Conservation (phyloP, 1,140 invertebrate species). For the Anoplolepis gracilipes region DNA sequence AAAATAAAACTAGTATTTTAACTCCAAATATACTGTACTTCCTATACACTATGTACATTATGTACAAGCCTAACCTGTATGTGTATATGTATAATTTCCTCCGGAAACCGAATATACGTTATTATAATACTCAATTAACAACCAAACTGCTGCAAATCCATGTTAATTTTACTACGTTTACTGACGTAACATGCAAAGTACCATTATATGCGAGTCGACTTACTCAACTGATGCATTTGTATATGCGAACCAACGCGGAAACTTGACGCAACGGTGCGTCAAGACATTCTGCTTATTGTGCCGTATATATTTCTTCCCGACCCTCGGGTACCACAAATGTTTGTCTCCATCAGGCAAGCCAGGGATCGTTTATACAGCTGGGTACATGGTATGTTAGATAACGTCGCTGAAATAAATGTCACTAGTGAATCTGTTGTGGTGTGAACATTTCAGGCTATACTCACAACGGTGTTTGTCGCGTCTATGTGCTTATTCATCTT, state of each 20-base stretch:
- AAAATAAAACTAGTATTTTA: no score
- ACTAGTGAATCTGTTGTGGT: slow-evolving; percentile 43
- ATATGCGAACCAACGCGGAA: slow-evolving; percentile 23
- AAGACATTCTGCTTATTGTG: slow-evolving; percentile 56
- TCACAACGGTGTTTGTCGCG: slow-evolving; percentile 2
- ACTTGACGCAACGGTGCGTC: slow-evolving; percentile 37
- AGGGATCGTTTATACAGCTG: slow-evolving; percentile 58
- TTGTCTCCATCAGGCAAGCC: slow-evolving; percentile 55
- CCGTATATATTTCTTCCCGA: slow-evolving; percentile 43
- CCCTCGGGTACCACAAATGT: slow-evolving; percentile 57
- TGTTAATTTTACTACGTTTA: slow-evolving; percentile 14
- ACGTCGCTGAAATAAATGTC: slow-evolving; percentile 55
- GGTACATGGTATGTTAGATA: slow-evolving; percentile 54
- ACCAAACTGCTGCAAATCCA: neutral
- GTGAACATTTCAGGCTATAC: slow-evolving; percentile 43
- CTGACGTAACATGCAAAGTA: slow-evolving; percentile 13
- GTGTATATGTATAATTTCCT: neutral
- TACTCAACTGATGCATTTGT: slow-evolving; percentile 8
- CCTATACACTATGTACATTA: no score
- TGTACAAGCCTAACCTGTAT: no score
- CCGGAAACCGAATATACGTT: neutral
- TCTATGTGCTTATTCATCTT: slow-evolving; percentile 45
- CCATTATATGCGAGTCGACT: slow-evolving; percentile 11
- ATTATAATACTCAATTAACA: neutral
- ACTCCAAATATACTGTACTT: no score